These are phyloP conservation scores for Phoxinus dragarum DNA, from an alignment of 2,797 vertebrate genomes.

Conservation along the genomic window DNA sequence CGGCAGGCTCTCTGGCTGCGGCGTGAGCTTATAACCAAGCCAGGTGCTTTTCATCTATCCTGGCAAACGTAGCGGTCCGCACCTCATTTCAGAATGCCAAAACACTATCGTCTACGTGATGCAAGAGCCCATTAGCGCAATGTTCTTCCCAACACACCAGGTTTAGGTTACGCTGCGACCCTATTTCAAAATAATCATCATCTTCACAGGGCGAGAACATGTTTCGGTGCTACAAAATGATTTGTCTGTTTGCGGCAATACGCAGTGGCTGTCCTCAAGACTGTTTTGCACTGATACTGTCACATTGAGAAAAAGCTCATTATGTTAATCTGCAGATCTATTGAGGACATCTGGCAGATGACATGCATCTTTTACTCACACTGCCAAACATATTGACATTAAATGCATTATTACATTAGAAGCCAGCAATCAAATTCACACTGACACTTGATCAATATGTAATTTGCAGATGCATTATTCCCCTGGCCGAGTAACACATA, in stretches of 20 bases:
- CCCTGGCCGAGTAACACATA: conserved; percentile 50
- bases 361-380: conserved; percentile 55
- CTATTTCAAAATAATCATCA: background rate
- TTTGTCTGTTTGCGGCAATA: background rate
- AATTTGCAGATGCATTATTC: conserved; percentile 62
- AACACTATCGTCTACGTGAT: conserved; percentile 5
- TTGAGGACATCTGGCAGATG: conserved; percentile 54
- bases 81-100: conserved; percentile 24
- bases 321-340: conserved; percentile 44
- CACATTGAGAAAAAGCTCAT: conserved; percentile 53
- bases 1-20: conserved; percentile 52
- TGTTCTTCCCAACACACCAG: background rate
- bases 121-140: conserved; percentile 25
- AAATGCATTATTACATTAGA: conserved; percentile 53
- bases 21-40: conserved; percentile 50
- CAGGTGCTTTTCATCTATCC: conserved; percentile 50
- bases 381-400: conserved; percentile 50
- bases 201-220: background rate
- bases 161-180: background rate
- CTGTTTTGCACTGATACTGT: conserved; percentile 36
- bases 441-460: conserved; percentile 63
- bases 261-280: conserved; percentile 19
- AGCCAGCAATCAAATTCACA: conserved; percentile 52
- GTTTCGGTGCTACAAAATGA: background rate
- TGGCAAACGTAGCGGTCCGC: conserved; percentile 6